Evolutionary conservation across 2,113 vertebrate genomes (phyloP).

Genomic region (Antigone vipio): DNA sequence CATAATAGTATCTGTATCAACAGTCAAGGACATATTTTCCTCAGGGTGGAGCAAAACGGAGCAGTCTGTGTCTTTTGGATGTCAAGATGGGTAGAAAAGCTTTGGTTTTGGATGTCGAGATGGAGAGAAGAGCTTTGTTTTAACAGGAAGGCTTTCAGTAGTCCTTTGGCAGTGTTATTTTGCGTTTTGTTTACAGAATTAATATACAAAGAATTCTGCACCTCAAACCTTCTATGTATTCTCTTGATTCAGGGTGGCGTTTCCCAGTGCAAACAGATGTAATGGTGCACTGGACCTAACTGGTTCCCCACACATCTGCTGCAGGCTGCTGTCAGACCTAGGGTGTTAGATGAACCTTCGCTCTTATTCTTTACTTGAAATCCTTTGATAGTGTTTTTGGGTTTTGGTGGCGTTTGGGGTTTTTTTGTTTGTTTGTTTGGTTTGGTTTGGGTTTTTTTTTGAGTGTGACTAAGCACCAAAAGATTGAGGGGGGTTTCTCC

Average conservation of each 20-base stretch:
- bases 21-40: not conserved
- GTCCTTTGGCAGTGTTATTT: not conserved
- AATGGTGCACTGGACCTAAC: not conserved
- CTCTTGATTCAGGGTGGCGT: not conserved
- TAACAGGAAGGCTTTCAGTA: not conserved
- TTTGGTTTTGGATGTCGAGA: not conserved
- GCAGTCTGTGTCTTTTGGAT: not conserved
- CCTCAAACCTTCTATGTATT: not conserved
- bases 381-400: not conserved
- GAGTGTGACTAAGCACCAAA: not conserved
- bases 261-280: not conserved
- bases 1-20: not conserved
- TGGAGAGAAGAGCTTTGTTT: not conserved
- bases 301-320: not conserved
- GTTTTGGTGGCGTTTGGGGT: no score
- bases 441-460: not conserved
- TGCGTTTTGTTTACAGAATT: not conserved
- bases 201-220: not conserved
- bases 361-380: not conserved
- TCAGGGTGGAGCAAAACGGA: not conserved
- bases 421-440: no score
- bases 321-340: not conserved
- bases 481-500: not conserved
- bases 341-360: rapidly evolving
- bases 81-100: not conserved